These are phyloP conservation scores for Verasper variegatus DNA, from an alignment of 2,113 vertebrate species.

Conservation along the genomic window DNA sequence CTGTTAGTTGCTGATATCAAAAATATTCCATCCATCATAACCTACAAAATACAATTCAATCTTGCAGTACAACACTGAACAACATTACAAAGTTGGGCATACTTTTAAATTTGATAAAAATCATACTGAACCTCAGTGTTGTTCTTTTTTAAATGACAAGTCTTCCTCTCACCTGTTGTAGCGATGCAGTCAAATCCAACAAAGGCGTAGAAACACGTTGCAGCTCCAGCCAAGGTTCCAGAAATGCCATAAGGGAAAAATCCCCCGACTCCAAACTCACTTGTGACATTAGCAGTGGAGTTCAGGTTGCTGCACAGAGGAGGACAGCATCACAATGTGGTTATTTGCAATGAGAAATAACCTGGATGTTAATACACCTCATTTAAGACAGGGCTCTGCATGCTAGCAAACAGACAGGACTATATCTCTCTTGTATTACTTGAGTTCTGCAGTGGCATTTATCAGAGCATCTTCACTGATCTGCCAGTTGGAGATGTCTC, in stretches of 20 bases:
- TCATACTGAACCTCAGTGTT: no score
- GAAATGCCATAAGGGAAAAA: constrained; percentile 88
- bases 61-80: no score
- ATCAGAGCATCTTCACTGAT: constrained; percentile 77
- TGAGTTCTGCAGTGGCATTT: constrained; percentile 43
- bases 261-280: constrained; percentile 82
- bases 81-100: no score
- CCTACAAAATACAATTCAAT: no score
- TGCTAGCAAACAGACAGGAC: background rate
- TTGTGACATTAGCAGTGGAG: constrained; percentile 69
- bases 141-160: background rate
- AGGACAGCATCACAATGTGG: constrained; percentile 13
- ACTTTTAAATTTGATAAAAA: no score
- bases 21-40: no score
- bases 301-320: constrained; percentile 78
- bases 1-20: no score
- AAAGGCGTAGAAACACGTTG: constrained; percentile 90
- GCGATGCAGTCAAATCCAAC: constrained; percentile 92
- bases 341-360: constrained; percentile 17
- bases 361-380: background rate
- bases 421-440: constrained; percentile 53
- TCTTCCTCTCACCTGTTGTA: constrained; percentile 79
- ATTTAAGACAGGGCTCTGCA: background rate
- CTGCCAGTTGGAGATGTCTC: constrained; percentile 84
- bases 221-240: constrained; percentile 88